Percentiles rank a stretch among this genome's conserved stretches.
These are phyloP conservation scores for Trachurus trachurus DNA, from an alignment of 2,797 vertebrate genomes.

Conservation along the genomic window DNA sequence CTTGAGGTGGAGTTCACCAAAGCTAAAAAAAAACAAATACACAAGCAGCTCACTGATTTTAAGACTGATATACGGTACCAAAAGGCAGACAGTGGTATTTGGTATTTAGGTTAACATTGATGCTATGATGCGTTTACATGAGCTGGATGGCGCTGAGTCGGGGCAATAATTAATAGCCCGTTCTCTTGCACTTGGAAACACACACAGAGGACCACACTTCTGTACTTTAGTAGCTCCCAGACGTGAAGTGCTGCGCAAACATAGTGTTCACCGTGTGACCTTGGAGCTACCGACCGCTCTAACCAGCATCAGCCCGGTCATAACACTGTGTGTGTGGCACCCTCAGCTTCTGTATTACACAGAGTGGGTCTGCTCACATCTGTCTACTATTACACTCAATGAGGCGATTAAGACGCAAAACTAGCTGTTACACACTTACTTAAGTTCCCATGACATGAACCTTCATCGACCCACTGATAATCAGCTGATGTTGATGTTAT, in stretches of 20 bases:
- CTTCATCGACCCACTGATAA: neutral
- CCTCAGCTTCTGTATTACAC: conserved; percentile 11
- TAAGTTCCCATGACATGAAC: conserved; percentile 22
- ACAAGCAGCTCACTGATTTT: neutral
- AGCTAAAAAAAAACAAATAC: neutral
- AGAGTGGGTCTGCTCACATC: conserved; percentile 17
- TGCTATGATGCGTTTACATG: conserved; percentile 34
- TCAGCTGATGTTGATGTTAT: neutral
- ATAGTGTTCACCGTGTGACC: conserved; percentile 43
- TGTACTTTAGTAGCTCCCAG: conserved; percentile 39
- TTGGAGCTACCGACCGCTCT: conserved; percentile 44
- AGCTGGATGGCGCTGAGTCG: conserved; percentile 55
- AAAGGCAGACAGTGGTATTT: neutral
- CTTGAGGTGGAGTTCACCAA: neutral
- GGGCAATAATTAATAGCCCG: conserved; percentile 59
- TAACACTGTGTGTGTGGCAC: neutral
- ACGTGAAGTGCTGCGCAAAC: conserved; percentile 63
- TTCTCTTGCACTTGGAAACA: conserved; percentile 30
- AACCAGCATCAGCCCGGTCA: conserved; percentile 17
- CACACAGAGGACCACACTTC: conserved; percentile 20
- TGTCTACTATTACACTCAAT: conserved; percentile 45
- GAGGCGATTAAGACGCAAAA: conserved; percentile 32
- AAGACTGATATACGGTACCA: neutral
- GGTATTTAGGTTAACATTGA: neutral
- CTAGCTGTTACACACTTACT: neutral